Evolutionary conservation across 2,888 invertebrate species (phyloP).

Genomic region (Chrysomela aeneicollis): DNA sequence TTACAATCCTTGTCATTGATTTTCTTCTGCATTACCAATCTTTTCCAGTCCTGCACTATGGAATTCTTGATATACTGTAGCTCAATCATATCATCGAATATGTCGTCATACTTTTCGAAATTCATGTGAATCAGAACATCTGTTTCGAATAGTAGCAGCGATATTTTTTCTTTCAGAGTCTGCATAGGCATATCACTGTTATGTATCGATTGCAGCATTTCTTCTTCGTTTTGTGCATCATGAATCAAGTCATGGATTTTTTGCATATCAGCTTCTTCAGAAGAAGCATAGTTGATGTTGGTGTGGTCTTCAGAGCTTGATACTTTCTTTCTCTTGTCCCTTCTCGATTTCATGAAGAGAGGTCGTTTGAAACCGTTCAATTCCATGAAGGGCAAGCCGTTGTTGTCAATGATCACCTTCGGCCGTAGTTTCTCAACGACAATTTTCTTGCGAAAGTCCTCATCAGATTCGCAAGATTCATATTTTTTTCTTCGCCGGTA

Average conservation of each 20-base stretch:
- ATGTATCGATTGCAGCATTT: conserved; percentile 31
- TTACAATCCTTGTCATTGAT: conserved; percentile 50
- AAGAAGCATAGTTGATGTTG: conserved; percentile 33
- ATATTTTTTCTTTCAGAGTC: conserved; percentile 53
- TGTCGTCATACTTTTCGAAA: conserved; percentile 48
- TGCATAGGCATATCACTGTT: conserved; percentile 46
- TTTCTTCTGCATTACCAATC: conserved; percentile 48
- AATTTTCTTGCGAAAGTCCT: conserved; percentile 39
- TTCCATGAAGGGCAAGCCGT: conserved; percentile 53
- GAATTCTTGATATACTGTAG: conserved; percentile 52
- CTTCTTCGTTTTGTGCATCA: conserved; percentile 45
- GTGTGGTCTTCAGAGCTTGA: conserved; percentile 23
- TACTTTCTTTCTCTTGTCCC: conserved; percentile 8
- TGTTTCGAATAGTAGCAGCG: conserved; percentile 50
- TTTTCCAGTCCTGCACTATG: conserved; percentile 54
- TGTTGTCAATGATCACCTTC: conserved; percentile 53
- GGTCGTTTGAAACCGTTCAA: conserved; percentile 52
- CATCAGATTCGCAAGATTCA: conserved; percentile 26
- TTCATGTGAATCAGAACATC: conserved; percentile 53
- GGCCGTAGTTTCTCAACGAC: conserved; percentile 51
- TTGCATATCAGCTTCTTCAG: conserved; percentile 46
- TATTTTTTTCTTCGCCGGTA: conserved; percentile 15
- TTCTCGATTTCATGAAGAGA: conserved; percentile 37
- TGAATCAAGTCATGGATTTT: conserved; percentile 50
- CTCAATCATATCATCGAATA: conserved; percentile 51